Conservation (phyloP, 2,113 vertebrate species). For the Hypocryptadius cinnamomeus region DNA sequence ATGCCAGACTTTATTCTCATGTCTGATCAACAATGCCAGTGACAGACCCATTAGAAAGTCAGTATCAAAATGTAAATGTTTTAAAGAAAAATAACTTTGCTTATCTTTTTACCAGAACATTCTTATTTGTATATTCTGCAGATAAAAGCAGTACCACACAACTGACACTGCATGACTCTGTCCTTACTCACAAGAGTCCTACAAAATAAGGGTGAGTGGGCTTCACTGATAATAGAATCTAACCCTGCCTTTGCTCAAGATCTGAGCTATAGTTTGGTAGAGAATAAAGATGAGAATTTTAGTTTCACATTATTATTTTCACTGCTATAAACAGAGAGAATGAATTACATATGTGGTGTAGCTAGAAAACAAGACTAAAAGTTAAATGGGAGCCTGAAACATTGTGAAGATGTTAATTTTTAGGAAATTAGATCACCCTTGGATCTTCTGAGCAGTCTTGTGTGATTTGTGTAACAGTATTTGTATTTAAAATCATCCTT, state of each 20-base stretch:
- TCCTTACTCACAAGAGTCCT: not conserved
- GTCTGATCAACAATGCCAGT: not conserved
- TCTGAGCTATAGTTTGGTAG: not conserved
- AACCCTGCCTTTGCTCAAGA: not conserved
- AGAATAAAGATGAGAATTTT: not conserved
- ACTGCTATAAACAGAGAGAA: not conserved
- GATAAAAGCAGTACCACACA: not conserved
- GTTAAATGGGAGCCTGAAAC: not conserved
- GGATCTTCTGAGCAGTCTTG: not conserved
- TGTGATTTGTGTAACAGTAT: not conserved
- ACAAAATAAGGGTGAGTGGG: not conserved
- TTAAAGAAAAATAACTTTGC: not conserved
- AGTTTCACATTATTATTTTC: not conserved
- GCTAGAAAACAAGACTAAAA: not conserved
- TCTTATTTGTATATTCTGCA: not conserved
- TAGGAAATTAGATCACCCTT: not conserved
- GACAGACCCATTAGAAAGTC: not conserved
- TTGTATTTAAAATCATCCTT: not conserved
- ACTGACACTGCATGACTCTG: not conserved
- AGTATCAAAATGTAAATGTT: not conserved
- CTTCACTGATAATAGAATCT: not conserved
- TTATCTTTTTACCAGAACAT: not conserved
- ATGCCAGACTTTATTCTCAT: not conserved
- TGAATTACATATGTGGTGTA: not conserved
- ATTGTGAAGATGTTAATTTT: not conserved